Conservation (phyloP, 92 coral and sea anemone species). For the Epizoanthus fatuus region DNA sequence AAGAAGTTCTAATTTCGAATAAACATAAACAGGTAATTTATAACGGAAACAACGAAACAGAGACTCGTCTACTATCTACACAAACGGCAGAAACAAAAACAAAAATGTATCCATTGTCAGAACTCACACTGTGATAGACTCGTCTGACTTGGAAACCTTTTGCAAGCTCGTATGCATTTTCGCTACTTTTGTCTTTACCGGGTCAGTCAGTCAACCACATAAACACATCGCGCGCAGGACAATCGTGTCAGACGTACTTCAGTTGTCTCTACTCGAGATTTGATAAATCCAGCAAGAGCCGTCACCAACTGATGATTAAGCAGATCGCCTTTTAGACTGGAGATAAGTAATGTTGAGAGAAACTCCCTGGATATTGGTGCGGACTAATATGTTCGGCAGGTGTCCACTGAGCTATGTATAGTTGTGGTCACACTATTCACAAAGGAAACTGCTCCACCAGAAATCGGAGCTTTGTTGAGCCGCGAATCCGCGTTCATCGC, state of each 20-base stretch:
- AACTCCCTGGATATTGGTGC: not conserved
- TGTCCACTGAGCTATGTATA: conserved; percentile 34
- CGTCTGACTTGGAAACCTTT: not conserved
- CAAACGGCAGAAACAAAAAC: not conserved
- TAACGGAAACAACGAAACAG: not conserved
- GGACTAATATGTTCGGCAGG: conserved; percentile 7
- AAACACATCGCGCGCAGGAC: not conserved
- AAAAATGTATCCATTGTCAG: not conserved
- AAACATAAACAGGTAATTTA: not conserved
- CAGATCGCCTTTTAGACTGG: conserved; percentile 15
- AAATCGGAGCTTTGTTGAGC: conserved; percentile 17
- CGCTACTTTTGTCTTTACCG: not conserved
- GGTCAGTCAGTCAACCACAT: conserved; percentile 13
- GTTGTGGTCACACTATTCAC: not conserved
- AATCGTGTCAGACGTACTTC: conserved; percentile 4
- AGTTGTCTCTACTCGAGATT: conserved; percentile 17
- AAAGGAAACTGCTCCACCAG: not conserved
- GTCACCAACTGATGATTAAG: conserved; percentile 5
- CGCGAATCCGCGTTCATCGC: conserved; percentile 10
- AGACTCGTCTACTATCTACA: not conserved
- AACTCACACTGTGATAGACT: conserved; percentile 14
- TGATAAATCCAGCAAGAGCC: conserved; percentile 22
- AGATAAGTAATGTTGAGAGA: conserved; percentile 47
- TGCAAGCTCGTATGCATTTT: not conserved
- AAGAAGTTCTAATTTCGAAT: not conserved